Conservation (phyloP, 2,113 vertebrate species). For the Pygathrix nemaeus region DNA sequence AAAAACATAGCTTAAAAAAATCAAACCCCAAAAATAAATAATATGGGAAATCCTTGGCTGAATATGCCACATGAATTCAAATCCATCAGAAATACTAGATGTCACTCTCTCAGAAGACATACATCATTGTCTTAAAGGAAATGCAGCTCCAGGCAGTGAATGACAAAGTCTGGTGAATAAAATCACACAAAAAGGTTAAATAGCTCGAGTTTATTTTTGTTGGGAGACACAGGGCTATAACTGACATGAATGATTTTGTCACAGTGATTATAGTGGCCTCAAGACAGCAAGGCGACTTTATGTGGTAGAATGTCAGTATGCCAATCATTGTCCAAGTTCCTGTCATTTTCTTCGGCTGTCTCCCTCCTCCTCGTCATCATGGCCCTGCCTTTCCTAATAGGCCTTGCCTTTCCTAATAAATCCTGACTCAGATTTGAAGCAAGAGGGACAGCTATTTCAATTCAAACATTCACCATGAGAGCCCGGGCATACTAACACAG, state of each 20-base stretch:
- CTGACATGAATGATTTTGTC: constrained; percentile 56
- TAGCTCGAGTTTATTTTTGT: constrained; percentile 50
- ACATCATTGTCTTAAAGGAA: constrained; percentile 41
- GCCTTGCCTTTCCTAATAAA: not conserved
- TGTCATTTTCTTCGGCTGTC: not conserved
- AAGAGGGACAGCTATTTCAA: not conserved
- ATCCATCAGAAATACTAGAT: constrained; percentile 1
- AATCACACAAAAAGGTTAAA: constrained; percentile 46
- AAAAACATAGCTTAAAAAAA: not conserved
- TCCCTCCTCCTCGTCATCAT: not conserved
- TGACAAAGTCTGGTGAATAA: not conserved
- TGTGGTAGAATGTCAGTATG: not conserved
- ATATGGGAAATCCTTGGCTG: not conserved
- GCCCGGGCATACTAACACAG: not conserved
- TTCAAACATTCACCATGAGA: not conserved
- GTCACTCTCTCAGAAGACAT: not conserved
- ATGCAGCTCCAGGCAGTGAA: constrained; percentile 47
- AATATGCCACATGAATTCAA: constrained; percentile 30
- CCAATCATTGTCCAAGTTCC: not conserved
- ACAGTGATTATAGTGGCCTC: not conserved
- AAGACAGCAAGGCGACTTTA: not conserved
- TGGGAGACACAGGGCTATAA: constrained; percentile 44
- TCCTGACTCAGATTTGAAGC: not conserved
- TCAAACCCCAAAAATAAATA: not conserved
- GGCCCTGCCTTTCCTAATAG: not conserved